These are phyloP conservation scores for Chelonus formosanus DNA, from an alignment of 2,888 invertebrate species.

Conservation along the genomic window DNA sequence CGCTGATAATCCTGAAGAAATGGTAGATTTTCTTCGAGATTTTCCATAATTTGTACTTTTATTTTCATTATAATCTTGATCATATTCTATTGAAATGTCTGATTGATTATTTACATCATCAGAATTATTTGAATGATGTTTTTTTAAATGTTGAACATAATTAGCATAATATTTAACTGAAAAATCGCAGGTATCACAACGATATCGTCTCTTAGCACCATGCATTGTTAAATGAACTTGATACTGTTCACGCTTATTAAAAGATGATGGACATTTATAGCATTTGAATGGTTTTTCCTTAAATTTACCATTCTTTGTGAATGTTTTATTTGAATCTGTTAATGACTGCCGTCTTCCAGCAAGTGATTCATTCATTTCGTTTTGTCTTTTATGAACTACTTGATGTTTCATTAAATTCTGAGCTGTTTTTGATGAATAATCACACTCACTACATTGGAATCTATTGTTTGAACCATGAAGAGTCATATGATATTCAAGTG, in stretches of 20 bases:
- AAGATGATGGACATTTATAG: conserved; percentile 86
- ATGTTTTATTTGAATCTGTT: conserved; percentile 77
- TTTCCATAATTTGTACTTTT: conserved; percentile 8
- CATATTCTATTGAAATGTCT: conserved; percentile 55
- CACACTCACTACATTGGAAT: conserved; percentile 77
- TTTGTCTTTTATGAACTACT: conserved; percentile 64
- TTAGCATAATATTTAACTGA: conserved; percentile 88
- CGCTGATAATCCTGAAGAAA: conserved; percentile 11
- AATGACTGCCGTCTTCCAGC: conserved; percentile 57
- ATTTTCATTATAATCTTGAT: conserved; percentile 26
- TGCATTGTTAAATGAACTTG: conserved; percentile 84
- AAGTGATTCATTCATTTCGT: conserved; percentile 33
- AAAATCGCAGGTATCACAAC: conserved; percentile 86
- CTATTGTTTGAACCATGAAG: conserved; percentile 73
- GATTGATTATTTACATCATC: conserved; percentile 68
- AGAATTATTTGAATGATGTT: conserved; percentile 79
- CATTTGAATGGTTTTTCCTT: conserved; percentile 84
- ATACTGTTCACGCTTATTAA: conserved; percentile 86
- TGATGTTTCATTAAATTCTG: conserved; percentile 76
- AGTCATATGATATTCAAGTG: conserved; percentile 75
- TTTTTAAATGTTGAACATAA: conserved; percentile 82
- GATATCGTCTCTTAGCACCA: conserved; percentile 83
- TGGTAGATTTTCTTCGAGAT: conserved; percentile 40
- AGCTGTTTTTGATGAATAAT: conserved; percentile 75
- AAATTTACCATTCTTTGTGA: conserved; percentile 76